A percentile compares a stretch with the other conserved stretches of the same genome.
These are phyloP conservation scores for Pollenia griseotomentosa DNA, from an alignment of 2,888 invertebrate genomes.

Conservation along the genomic window DNA sequence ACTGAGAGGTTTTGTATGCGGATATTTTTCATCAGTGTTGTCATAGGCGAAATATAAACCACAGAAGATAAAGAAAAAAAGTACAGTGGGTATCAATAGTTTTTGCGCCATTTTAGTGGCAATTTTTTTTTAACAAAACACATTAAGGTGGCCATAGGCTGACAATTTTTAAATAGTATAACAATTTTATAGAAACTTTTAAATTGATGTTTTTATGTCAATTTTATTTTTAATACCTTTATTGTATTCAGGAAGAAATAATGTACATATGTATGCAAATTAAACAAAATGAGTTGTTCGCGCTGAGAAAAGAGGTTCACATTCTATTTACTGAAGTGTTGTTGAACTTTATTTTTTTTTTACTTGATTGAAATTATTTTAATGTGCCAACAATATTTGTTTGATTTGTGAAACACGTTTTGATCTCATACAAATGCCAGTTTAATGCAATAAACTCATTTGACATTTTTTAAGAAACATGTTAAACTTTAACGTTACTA, in stretches of 20 bases:
- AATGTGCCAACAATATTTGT: conserved; percentile 21
- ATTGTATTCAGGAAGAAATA: background rate
- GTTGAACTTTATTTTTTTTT: conserved; percentile 57
- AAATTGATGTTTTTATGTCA: background rate
- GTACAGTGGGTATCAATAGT: conserved; percentile 31
- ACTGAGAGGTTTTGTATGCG: background rate
- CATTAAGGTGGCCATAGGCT: background rate
- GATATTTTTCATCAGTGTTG: background rate
- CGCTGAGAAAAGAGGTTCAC: conserved; percentile 17
- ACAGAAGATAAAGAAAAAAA: background rate
- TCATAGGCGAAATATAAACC: background rate
- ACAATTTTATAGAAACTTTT: too few relatives aligned
- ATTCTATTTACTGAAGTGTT: conserved; percentile 61
- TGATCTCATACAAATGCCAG: conserved; percentile 42
- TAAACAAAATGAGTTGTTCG: conserved; percentile 36
- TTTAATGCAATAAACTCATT: conserved; percentile 55
- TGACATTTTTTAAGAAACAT: conserved; percentile 35
- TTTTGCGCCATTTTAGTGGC: conserved; percentile 47
- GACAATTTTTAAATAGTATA: background rate
- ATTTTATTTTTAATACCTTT: background rate
- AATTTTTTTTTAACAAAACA: background rate
- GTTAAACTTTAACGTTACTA: conserved; percentile 28
- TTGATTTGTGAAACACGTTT: conserved; percentile 65
- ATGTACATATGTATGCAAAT: conserved; percentile 50
- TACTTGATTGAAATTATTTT: conserved; percentile 44